Percentiles rank a stretch among this genome's conserved stretches.
Conservation (phyloP, 2,888 invertebrate genomes). For the Acleris cristana region DNA sequence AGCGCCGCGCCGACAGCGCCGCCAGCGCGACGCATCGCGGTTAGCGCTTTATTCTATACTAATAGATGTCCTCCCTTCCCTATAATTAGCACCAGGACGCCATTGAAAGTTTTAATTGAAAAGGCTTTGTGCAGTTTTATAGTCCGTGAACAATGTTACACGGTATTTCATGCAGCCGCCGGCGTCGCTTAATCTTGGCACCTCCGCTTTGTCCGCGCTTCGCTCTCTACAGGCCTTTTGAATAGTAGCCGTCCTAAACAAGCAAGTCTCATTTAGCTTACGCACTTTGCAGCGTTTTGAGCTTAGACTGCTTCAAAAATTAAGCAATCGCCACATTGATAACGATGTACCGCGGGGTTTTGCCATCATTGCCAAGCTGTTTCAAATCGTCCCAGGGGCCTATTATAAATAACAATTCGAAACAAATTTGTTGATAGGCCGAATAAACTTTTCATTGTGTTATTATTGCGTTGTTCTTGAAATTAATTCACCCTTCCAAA, state of each 20-base stretch:
- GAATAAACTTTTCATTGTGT: constrained; percentile 59
- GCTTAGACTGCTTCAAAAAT: not conserved
- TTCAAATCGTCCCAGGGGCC: not conserved
- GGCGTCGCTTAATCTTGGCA: constrained; percentile 59
- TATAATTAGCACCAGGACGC: constrained; percentile 76
- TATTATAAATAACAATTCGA: constrained; percentile 50
- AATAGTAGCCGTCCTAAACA: constrained; percentile 15
- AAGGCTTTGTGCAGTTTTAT: constrained; percentile 80
- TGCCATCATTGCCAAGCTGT: too few relatives aligned
- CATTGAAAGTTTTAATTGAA: constrained; percentile 83
- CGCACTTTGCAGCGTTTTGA: constrained; percentile 3
- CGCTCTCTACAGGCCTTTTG: constrained; percentile 24
- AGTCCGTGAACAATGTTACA: constrained; percentile 73
- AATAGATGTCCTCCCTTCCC: constrained; percentile 72
- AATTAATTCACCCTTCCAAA: constrained; percentile 77
- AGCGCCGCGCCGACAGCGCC: constrained; percentile 49
- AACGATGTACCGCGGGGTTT: too few relatives aligned
- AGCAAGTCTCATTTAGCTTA: constrained; percentile 14
- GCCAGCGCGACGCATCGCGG: constrained; percentile 58
- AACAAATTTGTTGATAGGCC: constrained; percentile 45
- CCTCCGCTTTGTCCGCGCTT: constrained; percentile 48
- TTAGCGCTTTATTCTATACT: constrained; percentile 73
- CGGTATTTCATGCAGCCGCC: constrained; percentile 60
- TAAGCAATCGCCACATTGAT: too few relatives aligned
- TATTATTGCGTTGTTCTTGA: constrained; percentile 62